These are phyloP conservation scores for Lucinisca nassula DNA, from an alignment of 2,888 invertebrate genomes.

Conservation along the genomic window DNA sequence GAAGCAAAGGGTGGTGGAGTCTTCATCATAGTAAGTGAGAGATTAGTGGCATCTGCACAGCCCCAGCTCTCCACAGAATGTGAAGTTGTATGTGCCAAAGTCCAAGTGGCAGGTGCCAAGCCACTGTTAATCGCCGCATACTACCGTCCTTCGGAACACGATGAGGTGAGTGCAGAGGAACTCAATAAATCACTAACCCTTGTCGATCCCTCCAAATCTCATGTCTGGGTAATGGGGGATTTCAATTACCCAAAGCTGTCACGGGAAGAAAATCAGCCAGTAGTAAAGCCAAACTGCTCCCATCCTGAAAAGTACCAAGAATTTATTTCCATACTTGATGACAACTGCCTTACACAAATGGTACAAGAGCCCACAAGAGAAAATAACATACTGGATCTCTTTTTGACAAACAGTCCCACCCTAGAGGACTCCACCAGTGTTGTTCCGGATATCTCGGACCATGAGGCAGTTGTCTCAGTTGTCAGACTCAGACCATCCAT, in stretches of 20 bases:
- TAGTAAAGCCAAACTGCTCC: background rate
- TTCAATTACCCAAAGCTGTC: slow-evolving; percentile 4
- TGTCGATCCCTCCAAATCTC: background rate
- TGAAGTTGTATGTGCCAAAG: slow-evolving; percentile 6
- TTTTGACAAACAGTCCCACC: background rate
- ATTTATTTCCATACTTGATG: background rate
- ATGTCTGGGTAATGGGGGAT: slow-evolving; percentile 1
- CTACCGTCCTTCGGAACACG: slow-evolving; percentile 6
- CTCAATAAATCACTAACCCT: slow-evolving; percentile 3
- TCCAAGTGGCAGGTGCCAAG: background rate
- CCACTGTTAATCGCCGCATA: background rate
- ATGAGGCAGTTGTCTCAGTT: background rate
- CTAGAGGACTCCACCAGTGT: background rate
- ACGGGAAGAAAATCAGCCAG: background rate
- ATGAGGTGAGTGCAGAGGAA: background rate
- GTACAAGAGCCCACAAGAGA: background rate
- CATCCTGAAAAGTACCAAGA: background rate
- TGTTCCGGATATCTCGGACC: background rate
- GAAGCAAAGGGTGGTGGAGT: slow-evolving; percentile 8
- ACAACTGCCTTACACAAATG: background rate
- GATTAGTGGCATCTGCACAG: background rate
- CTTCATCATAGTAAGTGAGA: background rate
- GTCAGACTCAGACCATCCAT: background rate
- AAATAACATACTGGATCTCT: no score
- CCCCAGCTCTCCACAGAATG: slow-evolving; percentile 1